These are phyloP conservation scores for Plagiodera versicolora DNA, from an alignment of 2,888 invertebrate species.

Conservation along the genomic window DNA sequence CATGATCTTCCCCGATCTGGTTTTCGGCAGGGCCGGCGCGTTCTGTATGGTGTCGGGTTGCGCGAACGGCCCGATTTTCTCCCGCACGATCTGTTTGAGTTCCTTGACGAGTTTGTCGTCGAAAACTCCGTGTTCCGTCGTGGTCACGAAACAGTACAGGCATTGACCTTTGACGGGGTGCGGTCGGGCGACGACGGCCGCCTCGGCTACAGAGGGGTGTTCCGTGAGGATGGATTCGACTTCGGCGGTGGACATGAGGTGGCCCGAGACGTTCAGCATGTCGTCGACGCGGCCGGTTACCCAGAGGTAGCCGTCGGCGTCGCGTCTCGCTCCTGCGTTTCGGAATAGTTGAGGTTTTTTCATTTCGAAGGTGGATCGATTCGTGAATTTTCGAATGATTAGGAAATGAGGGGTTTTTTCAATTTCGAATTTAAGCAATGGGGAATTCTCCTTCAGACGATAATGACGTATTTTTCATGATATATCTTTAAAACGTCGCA, in stretches of 20 bases:
- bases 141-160: conserved; percentile 94
- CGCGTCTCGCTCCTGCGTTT: conserved; percentile 83
- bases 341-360: no score
- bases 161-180: conserved; percentile 96
- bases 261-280: conserved; percentile 98
- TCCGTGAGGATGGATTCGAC: conserved; percentile 82
- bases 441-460: no score
- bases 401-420: no score
- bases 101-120: conserved; percentile 70
- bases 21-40: conserved; percentile 93
- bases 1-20: conserved; percentile 98
- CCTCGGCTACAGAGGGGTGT: conserved; percentile 82
- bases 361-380: no score
- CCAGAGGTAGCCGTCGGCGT: conserved; percentile 94
- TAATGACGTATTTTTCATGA: no score
- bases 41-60: conserved; percentile 92
- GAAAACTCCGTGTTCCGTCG: conserved; percentile 75
- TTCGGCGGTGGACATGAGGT: conserved; percentile 96
- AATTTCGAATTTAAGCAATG: no score
- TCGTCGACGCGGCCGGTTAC: conserved; percentile 97
- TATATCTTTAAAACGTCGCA: no score
- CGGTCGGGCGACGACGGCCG: conserved; percentile 94
- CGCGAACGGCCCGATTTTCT: conserved; percentile 94
- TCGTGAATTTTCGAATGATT: no score
- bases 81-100: conserved; percentile 78